Base-by-base conservation (phyloP, 2,797 vertebrate species). In the Crenichthys baileyi region DNA sequence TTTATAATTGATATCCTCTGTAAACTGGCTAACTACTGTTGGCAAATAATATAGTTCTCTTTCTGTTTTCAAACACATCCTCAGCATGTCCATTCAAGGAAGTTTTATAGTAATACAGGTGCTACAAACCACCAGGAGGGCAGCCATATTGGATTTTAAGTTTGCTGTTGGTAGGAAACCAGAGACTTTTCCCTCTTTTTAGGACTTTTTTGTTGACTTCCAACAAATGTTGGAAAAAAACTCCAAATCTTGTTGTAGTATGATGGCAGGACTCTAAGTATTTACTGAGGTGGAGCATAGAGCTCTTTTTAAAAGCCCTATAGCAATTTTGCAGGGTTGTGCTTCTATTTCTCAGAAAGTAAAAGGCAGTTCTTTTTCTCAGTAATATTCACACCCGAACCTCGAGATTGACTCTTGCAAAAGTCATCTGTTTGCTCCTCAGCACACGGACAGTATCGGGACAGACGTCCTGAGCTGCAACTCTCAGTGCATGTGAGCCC, bases 361-460 rank as follows among this genome's bases (percentile, higher is more conserved):
- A 51, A 70, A 71, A 76, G 11, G 44, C 22, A 55, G 39, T 11
- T 29, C 5, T 18, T 36, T 86, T 88, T 79, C 82, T 39, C 61
- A 6, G 83, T 84, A 77, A 50, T 20, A 26, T 53, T 36, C 36
- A n/a, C 65, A 2, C 15, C 39, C 39, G 18, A 20, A 65, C 31
- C 36, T 39, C 3, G 4, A 22, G 20, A 6, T 2, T 20, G 44
- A 61, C 24, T 26, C 1, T 1, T 29, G 39, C 16, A 68, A 39
- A 78, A 55, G 8, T 20, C 56, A 8, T 31, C 72, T 81, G 79
- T 86, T 83, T 85, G 36, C 84, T 86, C 73, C 18, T 41, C 6
- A 12, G 18, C 36, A 12, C 18, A 20, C 2, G 16, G 50, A 58
- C 39, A 0, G 36, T 72, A 61, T 74, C 6, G 63, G 15, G 26